Evolutionary conservation across 2,888 invertebrate genomes (phyloP).

Genomic region (Xylocampa areola): DNA sequence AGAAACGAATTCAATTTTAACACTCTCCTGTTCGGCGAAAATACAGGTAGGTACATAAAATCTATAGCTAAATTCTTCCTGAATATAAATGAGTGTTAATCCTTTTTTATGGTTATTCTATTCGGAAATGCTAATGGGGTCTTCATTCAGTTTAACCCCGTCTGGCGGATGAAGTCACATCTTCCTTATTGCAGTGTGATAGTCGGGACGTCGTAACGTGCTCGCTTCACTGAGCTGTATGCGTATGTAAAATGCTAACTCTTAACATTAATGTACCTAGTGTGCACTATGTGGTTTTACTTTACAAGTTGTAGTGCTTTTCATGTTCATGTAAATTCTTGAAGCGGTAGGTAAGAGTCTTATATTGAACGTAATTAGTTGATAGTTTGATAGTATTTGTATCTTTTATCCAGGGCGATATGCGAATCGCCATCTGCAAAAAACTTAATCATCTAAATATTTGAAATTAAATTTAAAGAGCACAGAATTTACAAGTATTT

Average conservation of each 20-base stretch:
- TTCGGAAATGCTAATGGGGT: slow-evolving; percentile 36
- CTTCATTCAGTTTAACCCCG: slow-evolving; percentile 31
- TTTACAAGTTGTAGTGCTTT: slow-evolving; percentile 23
- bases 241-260: slow-evolving; percentile 44
- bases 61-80: slow-evolving; percentile 22
- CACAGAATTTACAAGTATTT: no score
- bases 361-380: no score
- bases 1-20: slow-evolving; percentile 35
- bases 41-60: slow-evolving; percentile 32
- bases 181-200: slow-evolving; percentile 8
- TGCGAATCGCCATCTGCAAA: no score
- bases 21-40: slow-evolving; percentile 11
- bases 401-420: no score
- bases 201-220: slow-evolving; percentile 4
- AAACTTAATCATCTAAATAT: no score
- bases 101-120: slow-evolving; percentile 31
- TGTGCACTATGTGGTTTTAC: slow-evolving; percentile 39
- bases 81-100: slow-evolving; percentile 39
- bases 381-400: no score
- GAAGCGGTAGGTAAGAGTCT: no score
- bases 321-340: no score
- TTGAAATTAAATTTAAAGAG: no score
- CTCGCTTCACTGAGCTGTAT: slow-evolving; percentile 22
- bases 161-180: slow-evolving; percentile 19
- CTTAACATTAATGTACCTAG: slow-evolving; percentile 30